phyloP scores from a whole-genome alignment of 2,797 vertebrate species.

The Ptychobarbus kaznakovi region DNA sequence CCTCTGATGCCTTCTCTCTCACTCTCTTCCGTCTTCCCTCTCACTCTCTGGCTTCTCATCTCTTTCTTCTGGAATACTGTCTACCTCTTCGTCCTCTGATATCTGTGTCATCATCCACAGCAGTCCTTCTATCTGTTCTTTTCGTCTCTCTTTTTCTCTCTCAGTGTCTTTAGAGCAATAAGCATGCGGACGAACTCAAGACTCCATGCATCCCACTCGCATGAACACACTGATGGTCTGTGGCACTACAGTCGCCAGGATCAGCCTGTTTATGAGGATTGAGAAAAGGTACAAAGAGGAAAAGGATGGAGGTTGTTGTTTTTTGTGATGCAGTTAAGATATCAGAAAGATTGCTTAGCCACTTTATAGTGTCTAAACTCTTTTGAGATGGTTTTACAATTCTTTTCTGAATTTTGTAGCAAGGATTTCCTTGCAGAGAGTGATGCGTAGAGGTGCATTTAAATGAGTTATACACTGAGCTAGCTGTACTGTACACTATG shows the following conservation, averaged over 20 bases:
- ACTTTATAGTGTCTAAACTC: conserved; percentile 69
- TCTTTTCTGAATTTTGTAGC: conserved; percentile 40
- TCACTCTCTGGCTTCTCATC: conserved; percentile 38
- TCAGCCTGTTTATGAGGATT: conserved; percentile 59
- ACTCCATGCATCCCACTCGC: conserved; percentile 84
- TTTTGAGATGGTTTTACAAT: conserved; percentile 68
- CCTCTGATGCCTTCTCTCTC: conserved; percentile 70
- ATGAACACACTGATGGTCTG: conserved; percentile 78
- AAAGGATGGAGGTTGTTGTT: conserved; percentile 59
- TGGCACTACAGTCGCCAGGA: conserved; percentile 79
- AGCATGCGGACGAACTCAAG: conserved; percentile 88
- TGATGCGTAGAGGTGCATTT: conserved; percentile 50
- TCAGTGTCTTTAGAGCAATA: conserved; percentile 95
- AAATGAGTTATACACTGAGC: conserved; percentile 79
- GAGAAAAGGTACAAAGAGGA: conserved; percentile 21
- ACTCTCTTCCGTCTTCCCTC: conserved; percentile 34
- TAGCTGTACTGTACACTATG: conserved; percentile 76
- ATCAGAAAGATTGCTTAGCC: conserved; percentile 68
- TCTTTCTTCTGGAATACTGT: conserved; percentile 47
- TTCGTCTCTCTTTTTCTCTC: conserved; percentile 81
- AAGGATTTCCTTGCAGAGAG: conserved; percentile 40
- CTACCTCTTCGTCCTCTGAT: conserved; percentile 32
- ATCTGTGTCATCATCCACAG: conserved; percentile 33
- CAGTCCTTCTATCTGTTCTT: conserved; percentile 34
- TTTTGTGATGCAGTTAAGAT: conserved; percentile 59